Evolutionary conservation across 1,140 invertebrate genomes (phyloP).

Genomic region (Anagrus nilaparvatae): DNA sequence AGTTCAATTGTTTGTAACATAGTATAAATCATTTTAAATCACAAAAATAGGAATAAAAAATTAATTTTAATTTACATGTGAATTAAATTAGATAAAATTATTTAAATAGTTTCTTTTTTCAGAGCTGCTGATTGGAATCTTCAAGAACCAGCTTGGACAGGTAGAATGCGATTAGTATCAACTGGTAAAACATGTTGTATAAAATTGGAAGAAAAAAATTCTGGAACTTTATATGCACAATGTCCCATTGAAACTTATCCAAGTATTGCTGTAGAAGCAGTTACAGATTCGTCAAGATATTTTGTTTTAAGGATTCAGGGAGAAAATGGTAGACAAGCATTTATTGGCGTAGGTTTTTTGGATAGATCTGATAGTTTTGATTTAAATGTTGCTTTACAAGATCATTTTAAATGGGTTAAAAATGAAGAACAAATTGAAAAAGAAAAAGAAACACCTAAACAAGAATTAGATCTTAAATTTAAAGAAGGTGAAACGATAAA

Average conservation of each 20-base stretch:
- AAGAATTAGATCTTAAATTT: conserved; percentile 88
- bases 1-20: not conserved
- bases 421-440: conserved; percentile 83
- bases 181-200: conserved; percentile 79
- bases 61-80: not conserved
- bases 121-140: conserved; percentile 98
- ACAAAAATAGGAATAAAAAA: too few relatives aligned
- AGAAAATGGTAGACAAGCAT: conserved; percentile 91
- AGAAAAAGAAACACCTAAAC: conserved; percentile 63
- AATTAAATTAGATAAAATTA: conserved; percentile 6
- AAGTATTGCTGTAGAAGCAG: conserved; percentile 86
- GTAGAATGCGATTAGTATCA: conserved; percentile 80
- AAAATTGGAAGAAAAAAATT: conserved; percentile 92
- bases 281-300: conserved; percentile 96
- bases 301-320: conserved; percentile 95
- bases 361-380: conserved; percentile 99
- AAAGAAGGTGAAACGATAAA: conserved; percentile 98
- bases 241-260: conserved; percentile 96
- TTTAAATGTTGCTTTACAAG: conserved; percentile 95
- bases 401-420: conserved; percentile 95
- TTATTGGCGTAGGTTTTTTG: conserved; percentile 93
- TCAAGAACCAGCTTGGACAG: conserved; percentile 92
- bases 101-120: conserved; percentile 16
- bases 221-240: conserved; percentile 94
- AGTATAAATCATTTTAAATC: not conserved